phyloP scores from a whole-genome alignment of 2,888 invertebrate species.

The Acanthosepion esculentum region DNA sequence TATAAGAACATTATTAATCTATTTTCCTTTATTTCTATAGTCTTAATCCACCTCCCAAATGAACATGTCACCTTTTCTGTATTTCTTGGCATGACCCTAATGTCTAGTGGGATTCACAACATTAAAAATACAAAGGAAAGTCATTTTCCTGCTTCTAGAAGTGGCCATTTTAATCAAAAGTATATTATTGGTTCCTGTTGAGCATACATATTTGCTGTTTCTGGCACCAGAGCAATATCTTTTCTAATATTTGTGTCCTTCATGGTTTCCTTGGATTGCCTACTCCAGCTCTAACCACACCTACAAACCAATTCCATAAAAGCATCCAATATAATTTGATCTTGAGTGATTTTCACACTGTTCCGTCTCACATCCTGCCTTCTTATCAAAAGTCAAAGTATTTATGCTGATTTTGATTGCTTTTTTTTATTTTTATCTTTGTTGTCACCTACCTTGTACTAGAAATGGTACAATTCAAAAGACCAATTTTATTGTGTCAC shows the following conservation, averaged over 20 bases:
- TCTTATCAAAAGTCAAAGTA: conserved; percentile 6
- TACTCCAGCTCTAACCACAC: neutral
- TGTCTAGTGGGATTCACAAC: neutral
- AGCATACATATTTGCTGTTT: neutral
- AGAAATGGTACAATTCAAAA: neutral
- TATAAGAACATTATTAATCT: conserved; percentile 33
- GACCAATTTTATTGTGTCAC: neutral
- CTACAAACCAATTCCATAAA: neutral
- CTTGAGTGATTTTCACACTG: neutral
- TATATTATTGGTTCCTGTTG: neutral
- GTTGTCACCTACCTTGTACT: neutral
- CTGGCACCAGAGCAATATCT: conserved; percentile 8
- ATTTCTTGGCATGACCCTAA: neutral
- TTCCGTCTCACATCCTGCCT: neutral
- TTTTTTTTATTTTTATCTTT: neutral
- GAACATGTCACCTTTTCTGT: neutral
- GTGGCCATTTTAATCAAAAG: neutral
- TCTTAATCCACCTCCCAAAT: neutral
- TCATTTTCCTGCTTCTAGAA: conserved; percentile 6
- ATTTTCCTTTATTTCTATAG: neutral
- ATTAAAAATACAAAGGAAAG: conserved; percentile 4
- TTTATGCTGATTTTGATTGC: neutral
- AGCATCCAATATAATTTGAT: neutral
- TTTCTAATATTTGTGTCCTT: neutral
- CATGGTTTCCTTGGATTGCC: neutral